Percentiles rank a stretch among this genome's conserved stretches.
These are phyloP conservation scores for Dufourea novaeangliae DNA, from an alignment of 1,140 invertebrate genomes.

Conservation along the genomic window DNA sequence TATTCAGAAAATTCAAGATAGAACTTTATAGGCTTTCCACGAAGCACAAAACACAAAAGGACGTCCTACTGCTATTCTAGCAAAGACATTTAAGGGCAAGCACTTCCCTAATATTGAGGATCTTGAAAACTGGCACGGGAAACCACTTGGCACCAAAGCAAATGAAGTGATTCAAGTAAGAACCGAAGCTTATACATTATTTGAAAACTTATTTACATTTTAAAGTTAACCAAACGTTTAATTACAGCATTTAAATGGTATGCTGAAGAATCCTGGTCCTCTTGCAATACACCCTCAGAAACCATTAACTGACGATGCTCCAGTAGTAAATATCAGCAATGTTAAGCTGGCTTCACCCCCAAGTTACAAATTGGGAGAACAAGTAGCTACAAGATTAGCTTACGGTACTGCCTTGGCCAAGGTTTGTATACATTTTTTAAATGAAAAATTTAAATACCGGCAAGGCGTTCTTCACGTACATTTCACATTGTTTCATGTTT, in stretches of 20 bases:
- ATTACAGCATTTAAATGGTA: constrained; percentile 84
- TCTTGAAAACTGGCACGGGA: constrained; percentile 98
- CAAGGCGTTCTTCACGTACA: no score
- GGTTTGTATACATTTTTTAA: constrained; percentile 48
- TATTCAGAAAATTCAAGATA: background rate
- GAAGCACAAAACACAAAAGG: constrained; percentile 89
- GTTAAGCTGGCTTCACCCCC: constrained; percentile 93
- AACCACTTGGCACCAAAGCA: constrained; percentile 92
- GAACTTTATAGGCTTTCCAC: constrained; percentile 86
- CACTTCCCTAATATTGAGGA: constrained; percentile 95
- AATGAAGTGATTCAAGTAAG: constrained; percentile 87
- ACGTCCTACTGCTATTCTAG: constrained; percentile 95
- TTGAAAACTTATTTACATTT: constrained; percentile 10
- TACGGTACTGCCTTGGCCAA: constrained; percentile 97
- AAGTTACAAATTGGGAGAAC: constrained; percentile 90
- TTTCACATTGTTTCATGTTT: constrained; percentile 34
- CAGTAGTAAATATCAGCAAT: constrained; percentile 87
- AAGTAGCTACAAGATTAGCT: constrained; percentile 95
- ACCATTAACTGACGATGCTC: constrained; percentile 87
- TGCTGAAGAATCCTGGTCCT: constrained; percentile 85
- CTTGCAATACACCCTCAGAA: constrained; percentile 84
- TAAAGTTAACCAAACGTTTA: constrained; percentile 42
- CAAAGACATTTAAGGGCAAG: constrained; percentile 98
- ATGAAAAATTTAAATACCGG: background rate
- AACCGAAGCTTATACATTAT: background rate